Percentiles rank a stretch among this genome's conserved stretches.
These are phyloP conservation scores for Heterohyrax brucei DNA, from an alignment of 2,797 vertebrate species.

Conservation along the genomic window DNA sequence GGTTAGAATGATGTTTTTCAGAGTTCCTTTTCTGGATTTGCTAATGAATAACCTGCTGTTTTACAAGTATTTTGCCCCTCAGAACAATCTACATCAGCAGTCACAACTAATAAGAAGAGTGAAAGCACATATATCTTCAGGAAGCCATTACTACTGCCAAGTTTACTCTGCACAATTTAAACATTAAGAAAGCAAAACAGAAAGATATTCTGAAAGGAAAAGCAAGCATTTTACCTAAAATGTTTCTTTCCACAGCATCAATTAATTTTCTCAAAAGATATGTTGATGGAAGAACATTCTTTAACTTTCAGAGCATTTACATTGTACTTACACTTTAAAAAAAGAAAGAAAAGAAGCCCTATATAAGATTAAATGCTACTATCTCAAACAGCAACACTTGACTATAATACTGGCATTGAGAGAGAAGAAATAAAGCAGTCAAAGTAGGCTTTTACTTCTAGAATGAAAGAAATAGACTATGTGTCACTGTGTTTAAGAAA, in stretches of 20 bases:
- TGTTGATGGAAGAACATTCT: neutral
- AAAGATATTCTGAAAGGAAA: constrained; percentile 73
- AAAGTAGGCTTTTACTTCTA: constrained; percentile 40
- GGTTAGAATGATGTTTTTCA: constrained; percentile 72
- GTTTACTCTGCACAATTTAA: constrained; percentile 78
- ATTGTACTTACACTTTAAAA: neutral
- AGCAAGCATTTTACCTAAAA: constrained; percentile 47
- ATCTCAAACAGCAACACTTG: constrained; percentile 30
- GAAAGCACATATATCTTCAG: constrained; percentile 75
- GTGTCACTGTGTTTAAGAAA: constrained; percentile 27
- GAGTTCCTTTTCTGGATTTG: constrained; percentile 65
- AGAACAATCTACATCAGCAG: constrained; percentile 80
- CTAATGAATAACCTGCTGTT: constrained; percentile 84
- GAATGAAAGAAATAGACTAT: neutral
- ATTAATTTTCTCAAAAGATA: constrained; percentile 71
- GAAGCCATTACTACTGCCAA: constrained; percentile 70
- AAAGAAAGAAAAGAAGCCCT: neutral
- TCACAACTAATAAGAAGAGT: constrained; percentile 75
- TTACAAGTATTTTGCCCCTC: constrained; percentile 76
- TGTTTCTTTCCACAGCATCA: constrained; percentile 62
- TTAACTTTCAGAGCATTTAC: neutral
- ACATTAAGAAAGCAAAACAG: constrained; percentile 68
- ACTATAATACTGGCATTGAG: neutral
- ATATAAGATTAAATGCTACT: constrained; percentile 27
- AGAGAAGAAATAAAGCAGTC: neutral